Conservation (phyloP, 2,888 invertebrate genomes). For the Lamellibrachia satsuma region DNA sequence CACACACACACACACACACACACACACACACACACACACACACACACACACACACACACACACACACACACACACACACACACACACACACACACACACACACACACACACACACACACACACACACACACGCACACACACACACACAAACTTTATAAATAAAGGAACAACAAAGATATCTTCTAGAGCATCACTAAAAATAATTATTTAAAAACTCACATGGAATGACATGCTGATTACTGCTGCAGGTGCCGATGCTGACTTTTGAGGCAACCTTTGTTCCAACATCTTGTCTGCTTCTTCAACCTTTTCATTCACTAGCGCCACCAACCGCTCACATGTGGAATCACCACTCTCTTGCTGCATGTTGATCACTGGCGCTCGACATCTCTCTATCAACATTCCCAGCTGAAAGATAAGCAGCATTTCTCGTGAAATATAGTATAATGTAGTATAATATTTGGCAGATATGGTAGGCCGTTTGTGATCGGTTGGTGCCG, state of each 20-base stretch:
- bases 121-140: neutral
- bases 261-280: neutral
- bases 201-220: neutral
- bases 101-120: too few species aligned
- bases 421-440: too few species aligned
- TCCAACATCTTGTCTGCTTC: neutral
- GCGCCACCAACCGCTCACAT: neutral
- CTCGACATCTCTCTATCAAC: slow-evolving; percentile 8
- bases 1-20: too few species aligned
- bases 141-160: neutral
- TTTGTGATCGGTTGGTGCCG: too few species aligned
- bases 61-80: too few species aligned
- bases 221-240: neutral
- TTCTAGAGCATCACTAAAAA: neutral
- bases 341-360: neutral
- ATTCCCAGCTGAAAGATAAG: slow-evolving; percentile 20
- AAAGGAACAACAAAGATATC: neutral
- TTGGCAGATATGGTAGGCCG: too few species aligned
- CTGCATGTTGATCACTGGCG: neutral
- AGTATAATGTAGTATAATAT: too few species aligned
- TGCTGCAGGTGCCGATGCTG: neutral
- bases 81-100: too few species aligned
- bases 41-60: neutral
- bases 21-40: too few species aligned
- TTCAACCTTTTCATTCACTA: neutral